Evolutionary conservation across 1,140 invertebrate species (phyloP).

Genomic region (Stratiolaelaps scimitus): DNA sequence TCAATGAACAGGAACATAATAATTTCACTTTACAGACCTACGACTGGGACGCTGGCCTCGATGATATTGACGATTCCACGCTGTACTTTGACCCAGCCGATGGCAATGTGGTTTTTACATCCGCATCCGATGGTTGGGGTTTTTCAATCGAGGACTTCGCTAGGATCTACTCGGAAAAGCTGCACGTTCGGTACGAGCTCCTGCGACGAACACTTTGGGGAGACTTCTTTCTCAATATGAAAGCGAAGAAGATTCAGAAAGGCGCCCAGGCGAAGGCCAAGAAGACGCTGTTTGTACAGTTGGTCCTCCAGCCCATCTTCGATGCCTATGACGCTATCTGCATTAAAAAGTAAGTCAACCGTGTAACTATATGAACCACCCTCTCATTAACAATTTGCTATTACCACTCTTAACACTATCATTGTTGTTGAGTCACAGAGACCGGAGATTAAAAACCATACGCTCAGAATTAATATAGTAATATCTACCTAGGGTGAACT

Average conservation of each 20-base stretch:
- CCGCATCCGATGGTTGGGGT: constrained; percentile 94
- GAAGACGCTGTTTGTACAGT: constrained; percentile 87
- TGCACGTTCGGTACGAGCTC: constrained; percentile 52
- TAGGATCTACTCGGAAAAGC: constrained; percentile 63
- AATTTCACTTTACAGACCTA: constrained; percentile 39
- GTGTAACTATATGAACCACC: neutral
- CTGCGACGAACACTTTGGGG: constrained; percentile 79
- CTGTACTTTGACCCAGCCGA: constrained; percentile 80
- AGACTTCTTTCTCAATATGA: constrained; percentile 79
- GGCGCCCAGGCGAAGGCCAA: constrained; percentile 87
- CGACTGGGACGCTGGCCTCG: constrained; percentile 66
- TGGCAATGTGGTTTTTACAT: constrained; percentile 92
- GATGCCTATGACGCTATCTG: constrained; percentile 70
- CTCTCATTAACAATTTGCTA: too few relatives aligned
- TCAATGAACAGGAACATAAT: too few relatives aligned
- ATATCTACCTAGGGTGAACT: too few relatives aligned
- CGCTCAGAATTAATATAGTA: too few relatives aligned
- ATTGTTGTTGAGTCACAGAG: too few relatives aligned
- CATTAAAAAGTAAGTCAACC: constrained; percentile 46
- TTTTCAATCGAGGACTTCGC: constrained; percentile 71
- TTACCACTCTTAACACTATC: too few relatives aligned
- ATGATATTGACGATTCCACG: constrained; percentile 72
- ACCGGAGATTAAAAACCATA: too few relatives aligned
- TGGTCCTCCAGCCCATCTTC: constrained; percentile 90
- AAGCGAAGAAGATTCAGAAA: constrained; percentile 69